These are phyloP conservation scores for Copsychus sechellarum DNA, from an alignment of 2,113 vertebrate genomes.

Conservation along the genomic window DNA sequence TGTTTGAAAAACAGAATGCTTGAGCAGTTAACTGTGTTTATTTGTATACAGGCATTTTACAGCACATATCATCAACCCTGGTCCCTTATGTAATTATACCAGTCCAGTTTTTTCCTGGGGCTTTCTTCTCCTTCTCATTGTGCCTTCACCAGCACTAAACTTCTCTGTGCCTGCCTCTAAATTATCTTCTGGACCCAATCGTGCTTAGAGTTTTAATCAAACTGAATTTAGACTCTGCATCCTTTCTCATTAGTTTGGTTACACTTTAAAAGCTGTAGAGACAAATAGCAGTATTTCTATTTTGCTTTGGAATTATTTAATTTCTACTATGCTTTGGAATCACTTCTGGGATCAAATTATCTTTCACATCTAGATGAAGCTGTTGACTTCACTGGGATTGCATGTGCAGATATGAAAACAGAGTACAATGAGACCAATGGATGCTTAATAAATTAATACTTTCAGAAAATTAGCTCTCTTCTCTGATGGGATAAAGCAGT, in stretches of 20 bases:
- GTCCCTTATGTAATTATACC: background rate
- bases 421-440: background rate
- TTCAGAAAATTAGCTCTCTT: background rate
- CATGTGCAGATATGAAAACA: background rate
- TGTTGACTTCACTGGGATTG: background rate
- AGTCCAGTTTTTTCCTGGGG: background rate
- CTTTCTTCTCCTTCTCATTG: background rate
- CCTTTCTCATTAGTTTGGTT: background rate
- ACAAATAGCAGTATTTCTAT: background rate
- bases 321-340: background rate
- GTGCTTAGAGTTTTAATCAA: conserved; percentile 20
- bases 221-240: background rate
- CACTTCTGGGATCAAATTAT: conserved; percentile 6
- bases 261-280: background rate
- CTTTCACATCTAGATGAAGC: background rate
- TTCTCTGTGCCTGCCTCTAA: background rate
- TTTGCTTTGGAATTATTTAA: background rate
- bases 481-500: background rate
- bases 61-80: background rate
- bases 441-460: background rate
- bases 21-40: background rate
- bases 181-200: background rate
- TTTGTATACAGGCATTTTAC: background rate
- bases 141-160: background rate
- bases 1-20: background rate